Conservation (phyloP, 2,888 invertebrate genomes). For the Dynastes maya region DNA sequence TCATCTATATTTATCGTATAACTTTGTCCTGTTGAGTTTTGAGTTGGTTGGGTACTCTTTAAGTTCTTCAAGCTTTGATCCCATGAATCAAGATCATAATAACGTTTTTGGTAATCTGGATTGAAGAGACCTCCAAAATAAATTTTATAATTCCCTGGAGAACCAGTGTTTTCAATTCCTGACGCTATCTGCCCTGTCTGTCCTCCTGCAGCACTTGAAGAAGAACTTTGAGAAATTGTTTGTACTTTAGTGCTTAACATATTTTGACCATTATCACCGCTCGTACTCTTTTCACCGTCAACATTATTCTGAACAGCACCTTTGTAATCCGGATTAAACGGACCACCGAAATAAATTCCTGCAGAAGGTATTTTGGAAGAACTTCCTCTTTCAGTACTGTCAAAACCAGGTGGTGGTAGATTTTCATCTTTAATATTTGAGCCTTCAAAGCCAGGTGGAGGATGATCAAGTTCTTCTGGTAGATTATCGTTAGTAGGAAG, state of each 20-base stretch:
- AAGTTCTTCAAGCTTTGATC: not conserved
- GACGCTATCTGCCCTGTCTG: too few relatives aligned
- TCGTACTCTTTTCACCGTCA: not conserved
- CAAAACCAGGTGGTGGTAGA: not conserved
- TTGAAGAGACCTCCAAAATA: not conserved
- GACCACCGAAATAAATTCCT: constrained; percentile 3
- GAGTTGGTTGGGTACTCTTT: not conserved
- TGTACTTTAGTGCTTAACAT: too few relatives aligned
- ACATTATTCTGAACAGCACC: not conserved
- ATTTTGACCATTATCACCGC: too few relatives aligned
- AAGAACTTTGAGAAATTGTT: too few relatives aligned
- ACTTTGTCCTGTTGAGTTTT: not conserved
- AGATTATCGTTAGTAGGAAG: not conserved
- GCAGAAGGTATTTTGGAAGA: not conserved
- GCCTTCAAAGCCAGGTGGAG: constrained; percentile 2
- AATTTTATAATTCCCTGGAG: not conserved
- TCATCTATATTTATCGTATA: not conserved
- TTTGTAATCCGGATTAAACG: constrained; percentile 6
- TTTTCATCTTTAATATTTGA: not conserved
- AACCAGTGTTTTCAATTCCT: too few relatives aligned
- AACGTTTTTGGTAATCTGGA: constrained; percentile 10
- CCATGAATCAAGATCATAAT: constrained; percentile 21
- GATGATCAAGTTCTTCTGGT: constrained; percentile 25
- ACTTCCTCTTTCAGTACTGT: not conserved
- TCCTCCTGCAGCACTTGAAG: too few relatives aligned